Percentiles rank a stretch among this genome's conserved stretches.
These are phyloP conservation scores for Anaspis maculata DNA, from an alignment of 2,888 invertebrate genomes.

Conservation along the genomic window DNA sequence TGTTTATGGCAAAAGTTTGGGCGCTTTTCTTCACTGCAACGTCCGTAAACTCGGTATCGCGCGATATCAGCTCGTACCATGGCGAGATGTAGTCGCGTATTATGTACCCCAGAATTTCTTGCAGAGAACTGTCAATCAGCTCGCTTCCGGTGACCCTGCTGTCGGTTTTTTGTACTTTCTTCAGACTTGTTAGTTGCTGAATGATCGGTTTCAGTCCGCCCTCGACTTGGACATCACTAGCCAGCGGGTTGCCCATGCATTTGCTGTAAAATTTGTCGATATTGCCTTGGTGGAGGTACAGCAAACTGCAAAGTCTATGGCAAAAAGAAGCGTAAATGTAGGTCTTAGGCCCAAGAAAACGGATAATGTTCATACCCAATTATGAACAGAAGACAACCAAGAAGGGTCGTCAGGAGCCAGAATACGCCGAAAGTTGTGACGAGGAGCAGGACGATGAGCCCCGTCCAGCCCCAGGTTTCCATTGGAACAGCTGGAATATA, in stretches of 20 bases:
- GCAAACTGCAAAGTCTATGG: conserved; percentile 33
- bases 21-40: conserved; percentile 57
- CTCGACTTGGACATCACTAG: conserved; percentile 32
- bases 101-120: conserved; percentile 73
- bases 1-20: conserved; percentile 61
- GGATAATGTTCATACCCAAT: conserved; percentile 31
- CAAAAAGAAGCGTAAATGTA: no score
- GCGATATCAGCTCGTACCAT: conserved; percentile 60
- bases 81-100: conserved; percentile 75
- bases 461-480: conserved; percentile 35
- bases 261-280: conserved; percentile 36
- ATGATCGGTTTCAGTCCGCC: conserved; percentile 36
- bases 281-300: conserved; percentile 40
- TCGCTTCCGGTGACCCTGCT: conserved; percentile 74
- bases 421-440: conserved; percentile 40
- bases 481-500: not conserved
- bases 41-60: conserved; percentile 67
- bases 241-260: conserved; percentile 37
- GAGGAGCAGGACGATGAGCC: conserved; percentile 37
- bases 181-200: conserved; percentile 31
- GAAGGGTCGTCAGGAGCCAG: conserved; percentile 34
- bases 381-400: conserved; percentile 33
- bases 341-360: no score
- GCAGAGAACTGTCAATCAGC: conserved; percentile 76
- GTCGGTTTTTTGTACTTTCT: conserved; percentile 42